These are phyloP conservation scores for Lutjanus erythropterus DNA, from an alignment of 2,113 vertebrate genomes.

Conservation along the genomic window DNA sequence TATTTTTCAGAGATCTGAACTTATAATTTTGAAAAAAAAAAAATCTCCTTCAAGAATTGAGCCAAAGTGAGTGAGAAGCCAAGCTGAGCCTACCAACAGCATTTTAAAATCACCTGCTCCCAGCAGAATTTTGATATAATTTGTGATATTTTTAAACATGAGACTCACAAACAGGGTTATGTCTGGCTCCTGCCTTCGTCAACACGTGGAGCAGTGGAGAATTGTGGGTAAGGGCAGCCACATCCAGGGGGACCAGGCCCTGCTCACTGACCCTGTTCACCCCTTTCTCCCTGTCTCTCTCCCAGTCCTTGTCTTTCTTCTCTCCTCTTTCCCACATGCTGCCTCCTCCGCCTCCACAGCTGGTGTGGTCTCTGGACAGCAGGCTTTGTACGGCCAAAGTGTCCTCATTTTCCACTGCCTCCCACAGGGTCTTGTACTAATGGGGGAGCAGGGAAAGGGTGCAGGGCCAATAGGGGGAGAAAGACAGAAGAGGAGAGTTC, in stretches of 20 bases:
- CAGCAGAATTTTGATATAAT: neutral
- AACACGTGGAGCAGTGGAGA: slow-evolving; percentile 82
- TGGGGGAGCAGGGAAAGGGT: slow-evolving; percentile 35
- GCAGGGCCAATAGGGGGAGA: neutral
- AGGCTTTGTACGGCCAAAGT: slow-evolving; percentile 81
- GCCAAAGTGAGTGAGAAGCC: no score
- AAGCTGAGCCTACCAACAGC: no score
- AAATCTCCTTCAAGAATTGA: no score
- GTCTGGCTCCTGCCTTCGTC: slow-evolving; percentile 80
- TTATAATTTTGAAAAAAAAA: no score
- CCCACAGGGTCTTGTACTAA: slow-evolving; percentile 84
- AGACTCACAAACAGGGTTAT: slow-evolving; percentile 84
- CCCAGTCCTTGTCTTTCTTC: slow-evolving; percentile 73
- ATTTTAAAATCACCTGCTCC: neutral
- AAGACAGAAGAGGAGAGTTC: neutral
- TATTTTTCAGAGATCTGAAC: no score
- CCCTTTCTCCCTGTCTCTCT: slow-evolving; percentile 71
- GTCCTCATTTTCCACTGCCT: slow-evolving; percentile 86
- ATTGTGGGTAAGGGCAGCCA: slow-evolving; percentile 84
- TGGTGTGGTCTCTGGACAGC: slow-evolving; percentile 73
- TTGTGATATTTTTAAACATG: neutral
- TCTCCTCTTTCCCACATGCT: slow-evolving; percentile 73
- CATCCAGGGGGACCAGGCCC: slow-evolving; percentile 84
- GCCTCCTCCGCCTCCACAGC: slow-evolving; percentile 54
- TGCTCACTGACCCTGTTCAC: slow-evolving; percentile 83